These are phyloP conservation scores for Camptogramma bilineatum DNA, from an alignment of 2,888 invertebrate species.

Conservation along the genomic window DNA sequence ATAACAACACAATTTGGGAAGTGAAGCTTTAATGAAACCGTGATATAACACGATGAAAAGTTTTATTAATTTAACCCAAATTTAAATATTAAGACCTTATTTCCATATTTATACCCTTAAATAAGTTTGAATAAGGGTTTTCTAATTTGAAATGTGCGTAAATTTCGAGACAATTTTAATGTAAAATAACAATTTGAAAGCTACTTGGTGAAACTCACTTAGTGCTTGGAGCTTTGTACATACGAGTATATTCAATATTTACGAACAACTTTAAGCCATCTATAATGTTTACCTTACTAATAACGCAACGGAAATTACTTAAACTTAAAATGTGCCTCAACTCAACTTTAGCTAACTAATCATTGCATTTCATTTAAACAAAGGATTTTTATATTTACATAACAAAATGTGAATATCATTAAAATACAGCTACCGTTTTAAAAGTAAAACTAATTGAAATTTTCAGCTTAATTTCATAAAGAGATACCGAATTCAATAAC, in stretches of 20 bases:
- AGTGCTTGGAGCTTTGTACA: too few relatives aligned
- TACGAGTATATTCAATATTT: too few relatives aligned
- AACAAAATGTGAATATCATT: neutral
- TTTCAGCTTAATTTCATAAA: neutral
- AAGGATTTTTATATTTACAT: neutral
- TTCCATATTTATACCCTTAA: conserved; percentile 22
- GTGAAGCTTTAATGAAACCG: neutral
- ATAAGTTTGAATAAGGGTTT: conserved; percentile 17
- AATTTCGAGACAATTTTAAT: neutral
- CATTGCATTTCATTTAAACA: neutral
- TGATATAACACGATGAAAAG: neutral
- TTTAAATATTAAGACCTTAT: conserved; percentile 19
- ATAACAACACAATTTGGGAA: conserved; percentile 1
- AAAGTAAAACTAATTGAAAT: neutral
- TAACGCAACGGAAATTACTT: too few relatives aligned
- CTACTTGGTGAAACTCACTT: too few relatives aligned
- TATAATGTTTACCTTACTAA: too few relatives aligned
- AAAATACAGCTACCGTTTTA: neutral
- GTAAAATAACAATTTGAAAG: too few relatives aligned
- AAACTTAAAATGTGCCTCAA: too few relatives aligned
- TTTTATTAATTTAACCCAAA: conserved; percentile 1
- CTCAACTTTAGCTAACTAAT: too few relatives aligned
- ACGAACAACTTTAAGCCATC: too few relatives aligned
- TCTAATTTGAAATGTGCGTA: conserved; percentile 15
- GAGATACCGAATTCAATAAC: conserved; percentile 1